Base-by-base conservation (phyloP, 2,113 vertebrate species). In the Istiophorus platypterus region DNA sequence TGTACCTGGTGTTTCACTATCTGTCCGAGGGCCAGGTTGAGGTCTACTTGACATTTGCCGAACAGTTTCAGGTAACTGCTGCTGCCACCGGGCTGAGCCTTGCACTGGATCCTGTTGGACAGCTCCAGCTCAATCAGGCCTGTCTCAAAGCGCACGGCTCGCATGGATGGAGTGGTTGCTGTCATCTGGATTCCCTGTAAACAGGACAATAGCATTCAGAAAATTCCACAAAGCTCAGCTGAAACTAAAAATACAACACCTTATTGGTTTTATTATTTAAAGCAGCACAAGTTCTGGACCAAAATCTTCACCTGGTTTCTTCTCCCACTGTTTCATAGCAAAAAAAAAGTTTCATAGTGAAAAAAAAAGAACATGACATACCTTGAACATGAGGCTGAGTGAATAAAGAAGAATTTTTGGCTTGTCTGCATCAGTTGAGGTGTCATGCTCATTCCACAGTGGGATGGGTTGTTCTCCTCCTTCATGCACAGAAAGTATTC, bases 1-100 rank as follows among this genome's bases (percentile, higher is more conserved):
- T 88, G 72, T 52, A 99, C 98, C 96, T 99, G 98, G 92, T 99
- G 98, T 78, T 99, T 99, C 78, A 99, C 97, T 62, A 99, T 99
- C 91, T 99, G 98, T 72, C 98, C 98, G 14, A 99, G 92, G 3
- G 98, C 98, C 90, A 99, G 94, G 91, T 99, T 96, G 77, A 99
- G 95, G 88, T 99, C 98, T 51, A 99, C 98, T 81, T 99, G 98
- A 89, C 98, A 99, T 92, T 99, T 99, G 37, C 98, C 98, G 83
- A 99, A 99, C 37, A 99, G 96, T 85, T 99, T 99, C 47, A 99
- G 95, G 88, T 99, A 99, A 90, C 97, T 99, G 94, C 97, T 99
- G 78, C 97, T 99, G 65, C 96, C 97, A 54, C 98, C 97, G 10
- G 97, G 97, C 84, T 97, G 96, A 56, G 97, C 92, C 94, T 99